Base-by-base conservation (phyloP, 2,113 vertebrate genomes). In the Cololabis saira region DNA sequence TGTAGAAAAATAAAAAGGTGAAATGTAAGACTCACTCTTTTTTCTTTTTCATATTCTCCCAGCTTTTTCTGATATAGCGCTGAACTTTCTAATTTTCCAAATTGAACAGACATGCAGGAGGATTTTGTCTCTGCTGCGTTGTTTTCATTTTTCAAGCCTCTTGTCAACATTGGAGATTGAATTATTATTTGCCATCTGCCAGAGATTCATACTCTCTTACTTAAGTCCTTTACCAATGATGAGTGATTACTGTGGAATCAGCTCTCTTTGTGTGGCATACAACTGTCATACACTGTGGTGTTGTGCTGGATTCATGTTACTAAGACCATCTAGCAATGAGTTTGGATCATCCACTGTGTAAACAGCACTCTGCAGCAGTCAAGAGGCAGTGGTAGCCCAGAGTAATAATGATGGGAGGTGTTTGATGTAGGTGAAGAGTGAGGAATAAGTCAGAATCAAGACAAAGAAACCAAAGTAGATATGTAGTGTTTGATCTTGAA, bases 161-260 rank as follows among this genome's bases (percentile, higher is more conserved):
- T 74, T 75, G 78, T 64, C 71, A 67, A 41, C 72, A 76, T 15
- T 15, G 55, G 54, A 54, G 13, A 51, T 42, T 64, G 45, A 73
- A 63, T 76, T 82, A 74, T 73, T 41, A 51, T 67, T 50, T 19
- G 44, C 80, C 87, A 86, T 89, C 82, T 86, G 81, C 71, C 80
- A 42, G 19, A 47, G 59, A 71, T 65, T 82, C 66, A 3, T 66
- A 56, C 61, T 79, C 49, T 24, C 37, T 44, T 12, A 59, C 10
- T 76, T 67, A 76, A 77, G 49, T 76, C 71, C 62, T 70, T 80
- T 80, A 76, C 18, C 49, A 12, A 16, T 61, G 55, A 80, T 69
- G 61, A 69, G 69, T 68, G 78, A 85, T 82, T 74, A 78, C 65
- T 49, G 40, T 67, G 59, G 44, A 67, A 61, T 63, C 14, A 17